Evolutionary conservation across 2,888 invertebrate species (phyloP).

Genomic region (Boloria selene): DNA sequence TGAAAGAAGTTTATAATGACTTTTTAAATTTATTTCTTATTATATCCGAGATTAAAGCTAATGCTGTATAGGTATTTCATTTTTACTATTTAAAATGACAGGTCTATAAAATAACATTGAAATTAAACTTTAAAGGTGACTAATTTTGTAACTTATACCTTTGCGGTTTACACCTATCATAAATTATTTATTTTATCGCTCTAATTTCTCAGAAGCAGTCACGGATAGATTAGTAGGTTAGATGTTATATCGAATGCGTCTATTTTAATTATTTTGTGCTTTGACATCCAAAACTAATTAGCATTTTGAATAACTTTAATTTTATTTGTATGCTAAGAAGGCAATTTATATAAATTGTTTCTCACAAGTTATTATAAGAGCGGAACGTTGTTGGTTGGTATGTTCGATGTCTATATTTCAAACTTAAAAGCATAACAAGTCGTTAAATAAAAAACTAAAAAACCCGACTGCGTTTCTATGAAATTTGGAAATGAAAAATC

Average conservation of each 20-base stretch:
- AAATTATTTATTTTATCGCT: constrained; percentile 26
- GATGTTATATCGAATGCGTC: not conserved
- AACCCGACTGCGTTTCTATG: too few species aligned
- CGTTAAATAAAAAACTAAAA: too few species aligned
- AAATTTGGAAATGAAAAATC: too few species aligned
- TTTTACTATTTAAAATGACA: constrained; percentile 17
- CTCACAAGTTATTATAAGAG: too few species aligned
- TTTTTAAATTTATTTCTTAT: not conserved
- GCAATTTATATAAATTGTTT: too few species aligned
- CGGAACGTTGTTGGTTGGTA: too few species aligned
- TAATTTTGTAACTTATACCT: constrained; percentile 22
- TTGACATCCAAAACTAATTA: not conserved
- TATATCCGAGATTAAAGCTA: constrained; percentile 2
- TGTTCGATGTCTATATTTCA: too few species aligned
- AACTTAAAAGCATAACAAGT: too few species aligned
- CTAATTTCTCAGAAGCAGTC: constrained; percentile 15
- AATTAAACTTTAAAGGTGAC: constrained; percentile 26
- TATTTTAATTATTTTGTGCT: constrained; percentile 3
- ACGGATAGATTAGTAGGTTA: not conserved
- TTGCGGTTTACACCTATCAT: constrained; percentile 26
- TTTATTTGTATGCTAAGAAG: too few species aligned
- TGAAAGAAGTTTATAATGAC: not conserved
- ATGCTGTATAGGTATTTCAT: constrained; percentile 14
- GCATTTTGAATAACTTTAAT: too few species aligned
- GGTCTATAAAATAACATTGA: constrained; percentile 24